Evolutionary conservation across 1,140 invertebrate species (phyloP), one percentile per base, ranked within the genome.

Genomic region (Anoplolepis gracilipes): DNA sequence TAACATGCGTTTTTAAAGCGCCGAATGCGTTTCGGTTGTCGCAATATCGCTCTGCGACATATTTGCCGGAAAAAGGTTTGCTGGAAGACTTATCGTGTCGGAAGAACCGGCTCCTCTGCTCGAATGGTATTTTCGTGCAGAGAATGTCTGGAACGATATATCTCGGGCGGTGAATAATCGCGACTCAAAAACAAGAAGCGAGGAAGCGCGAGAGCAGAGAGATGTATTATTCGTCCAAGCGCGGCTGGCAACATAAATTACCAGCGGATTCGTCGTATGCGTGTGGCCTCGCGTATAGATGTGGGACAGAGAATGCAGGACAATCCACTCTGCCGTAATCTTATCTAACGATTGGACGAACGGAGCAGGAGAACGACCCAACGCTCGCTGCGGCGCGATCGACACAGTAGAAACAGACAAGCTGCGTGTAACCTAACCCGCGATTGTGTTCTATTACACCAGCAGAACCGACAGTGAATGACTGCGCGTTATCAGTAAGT

Each of bases 131-230:
- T 82, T 82, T 73, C 67, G 67, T 82, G 78, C 78, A 25, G 72
- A 57, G 70, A 82, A 82, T 82, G 78, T 82, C 67, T 73, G 78
- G 67, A 82, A 73, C 67, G 67, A 82, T 82, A 82, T 82, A 82
- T 82, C 78, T 72, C 67, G 19, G 49, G 25, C 76, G 55, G 78
- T 81, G 78, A 81, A 81, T 81, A 81, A 81, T 81, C 78, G 78
- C 28, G 67, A 61, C 55, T 82, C 78, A 73, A 82, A 82, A 82
- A 82, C 78, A 82, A 82, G 67, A 72, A 81, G 65, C 69, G 67
- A 82, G 36, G 16, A n/a, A 70, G 49, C 33, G 49, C 64, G 64
- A 82, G 53, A 82, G 53, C n/a, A 11, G 67, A 10, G n/a, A 59
- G 36, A 73, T 59, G 28, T 82, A 82, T 82, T 82, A 73, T 82